Percentiles rank a stretch among this genome's conserved stretches.
phyloP scores from a whole-genome alignment of 1,140 invertebrate genomes.

The Dryas iulia region DNA sequence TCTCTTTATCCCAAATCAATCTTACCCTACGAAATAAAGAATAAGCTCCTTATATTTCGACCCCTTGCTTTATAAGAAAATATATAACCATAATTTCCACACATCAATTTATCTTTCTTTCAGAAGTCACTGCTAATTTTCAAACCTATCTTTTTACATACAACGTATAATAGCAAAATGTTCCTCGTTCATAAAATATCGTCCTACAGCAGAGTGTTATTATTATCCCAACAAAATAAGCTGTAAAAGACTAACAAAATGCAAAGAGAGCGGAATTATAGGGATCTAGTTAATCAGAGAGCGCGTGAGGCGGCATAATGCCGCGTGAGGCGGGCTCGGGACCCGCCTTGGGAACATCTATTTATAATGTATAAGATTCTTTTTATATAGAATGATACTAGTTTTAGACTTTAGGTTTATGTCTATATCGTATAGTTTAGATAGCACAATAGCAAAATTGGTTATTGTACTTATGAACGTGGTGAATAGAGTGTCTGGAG shows the following conservation, averaged over 20 bases:
- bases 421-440: no score
- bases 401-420: no score
- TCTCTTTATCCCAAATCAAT: not conserved
- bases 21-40: not conserved
- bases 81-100: no score
- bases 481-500: no score
- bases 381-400: no score
- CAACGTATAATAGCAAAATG: not conserved
- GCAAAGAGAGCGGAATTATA: not conserved
- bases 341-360: no score
- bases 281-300: slow-evolving; percentile 8
- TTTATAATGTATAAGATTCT: no score
- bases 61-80: not conserved
- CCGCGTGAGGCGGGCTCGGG: not conserved
- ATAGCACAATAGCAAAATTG: no score
- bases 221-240: slow-evolving; percentile 8
- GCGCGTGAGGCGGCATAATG: slow-evolving; percentile 13
- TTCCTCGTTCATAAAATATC: not conserved
- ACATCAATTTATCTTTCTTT: not conserved
- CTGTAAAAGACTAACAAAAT: slow-evolving; percentile 3
- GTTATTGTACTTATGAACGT: no score
- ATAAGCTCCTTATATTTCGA: not conserved
- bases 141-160: not conserved
- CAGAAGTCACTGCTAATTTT: not conserved
- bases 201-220: no score